Conservation (phyloP, 2,888 invertebrate species). For the Cosmorhoe ocellata region DNA sequence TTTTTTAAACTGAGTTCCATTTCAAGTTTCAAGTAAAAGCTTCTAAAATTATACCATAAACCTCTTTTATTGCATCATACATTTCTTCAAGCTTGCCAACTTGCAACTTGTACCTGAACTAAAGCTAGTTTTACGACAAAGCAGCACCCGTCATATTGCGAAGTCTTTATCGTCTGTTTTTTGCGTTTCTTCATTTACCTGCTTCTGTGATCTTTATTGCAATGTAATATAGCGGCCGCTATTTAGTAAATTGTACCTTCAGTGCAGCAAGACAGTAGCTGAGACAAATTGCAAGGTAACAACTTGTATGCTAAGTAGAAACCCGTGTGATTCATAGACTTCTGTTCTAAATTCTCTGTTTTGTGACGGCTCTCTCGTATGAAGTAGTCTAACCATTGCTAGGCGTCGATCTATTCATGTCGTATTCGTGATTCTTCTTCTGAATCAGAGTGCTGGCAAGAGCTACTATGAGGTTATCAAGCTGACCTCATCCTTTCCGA, state of each 20-base stretch:
- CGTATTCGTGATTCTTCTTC: too few relatives aligned
- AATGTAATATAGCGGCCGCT: background rate
- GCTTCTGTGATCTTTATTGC: too few relatives aligned
- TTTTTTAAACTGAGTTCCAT: conserved; percentile 5
- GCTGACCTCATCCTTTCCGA: too few relatives aligned
- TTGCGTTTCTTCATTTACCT: too few relatives aligned
- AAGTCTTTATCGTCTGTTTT: too few relatives aligned
- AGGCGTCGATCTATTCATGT: too few relatives aligned
- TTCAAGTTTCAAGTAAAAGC: conserved; percentile 19
- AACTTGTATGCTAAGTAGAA: conserved; percentile 25
- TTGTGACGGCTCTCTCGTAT: too few relatives aligned
- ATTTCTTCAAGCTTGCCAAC: conserved; percentile 20
- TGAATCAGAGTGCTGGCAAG: too few relatives aligned
- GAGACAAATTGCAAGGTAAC: conserved; percentile 13
- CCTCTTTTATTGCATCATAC: conserved; percentile 35
- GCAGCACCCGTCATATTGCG: background rate
- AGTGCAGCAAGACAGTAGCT: conserved; percentile 8
- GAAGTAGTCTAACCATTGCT: too few relatives aligned
- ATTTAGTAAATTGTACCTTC: background rate
- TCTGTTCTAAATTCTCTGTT: too few relatives aligned
- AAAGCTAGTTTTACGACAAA: background rate
- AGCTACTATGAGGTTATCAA: too few relatives aligned
- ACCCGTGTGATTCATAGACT: conserved; percentile 14
- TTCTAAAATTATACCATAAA: conserved; percentile 39
- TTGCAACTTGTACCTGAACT: conserved; percentile 16